Percentiles rank a stretch among this genome's conserved stretches.
These are phyloP conservation scores for Zaprionus camerounensis DNA, from an alignment of 1,140 invertebrate species.

Conservation along the genomic window DNA sequence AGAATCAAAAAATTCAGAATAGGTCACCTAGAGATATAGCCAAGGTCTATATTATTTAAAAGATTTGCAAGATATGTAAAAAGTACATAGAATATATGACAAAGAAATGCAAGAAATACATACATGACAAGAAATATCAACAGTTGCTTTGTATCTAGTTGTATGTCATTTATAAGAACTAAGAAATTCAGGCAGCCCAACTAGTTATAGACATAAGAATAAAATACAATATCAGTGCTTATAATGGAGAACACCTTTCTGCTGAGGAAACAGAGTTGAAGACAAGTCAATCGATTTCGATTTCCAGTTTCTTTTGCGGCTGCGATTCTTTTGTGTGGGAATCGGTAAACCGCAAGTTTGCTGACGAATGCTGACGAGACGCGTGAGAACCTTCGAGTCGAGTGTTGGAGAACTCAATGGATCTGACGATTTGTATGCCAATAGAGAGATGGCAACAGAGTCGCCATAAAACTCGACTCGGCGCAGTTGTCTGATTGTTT, in stretches of 20 bases:
- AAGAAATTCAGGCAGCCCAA: too few relatives aligned
- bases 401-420: neutral
- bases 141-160: too few relatives aligned
- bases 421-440: constrained; percentile 22
- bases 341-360: constrained; percentile 6
- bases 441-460: constrained; percentile 26
- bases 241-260: neutral
- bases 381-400: constrained; percentile 41
- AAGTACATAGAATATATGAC: too few relatives aligned
- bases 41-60: too few relatives aligned
- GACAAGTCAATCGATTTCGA: neutral
- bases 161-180: too few relatives aligned
- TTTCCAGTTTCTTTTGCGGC: constrained; percentile 1
- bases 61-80: too few relatives aligned
- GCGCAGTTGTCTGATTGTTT: constrained; percentile 36
- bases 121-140: too few relatives aligned
- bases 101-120: too few relatives aligned
- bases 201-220: too few relatives aligned
- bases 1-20: too few relatives aligned
- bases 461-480: constrained; percentile 32
- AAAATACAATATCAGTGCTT: neutral
- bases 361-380: neutral
- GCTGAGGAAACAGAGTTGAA: neutral
- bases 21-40: too few relatives aligned
- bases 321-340: neutral